Evolutionary conservation across 2,888 invertebrate species (phyloP).

Genomic region (Dolichopus griseipennis): DNA sequence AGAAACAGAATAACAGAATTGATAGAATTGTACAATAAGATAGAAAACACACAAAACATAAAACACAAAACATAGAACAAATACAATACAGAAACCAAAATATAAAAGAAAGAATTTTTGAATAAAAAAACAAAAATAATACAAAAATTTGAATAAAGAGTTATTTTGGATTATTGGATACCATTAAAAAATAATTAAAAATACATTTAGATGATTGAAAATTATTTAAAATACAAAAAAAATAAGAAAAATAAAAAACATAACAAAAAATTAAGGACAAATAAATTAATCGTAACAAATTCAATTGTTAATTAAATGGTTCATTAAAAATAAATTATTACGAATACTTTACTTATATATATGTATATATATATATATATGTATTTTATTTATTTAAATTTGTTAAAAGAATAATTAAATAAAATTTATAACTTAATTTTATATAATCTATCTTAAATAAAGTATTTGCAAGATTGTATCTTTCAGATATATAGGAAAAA

Average conservation of each 20-base stretch:
- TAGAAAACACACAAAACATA: background rate
- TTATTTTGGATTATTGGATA: background rate
- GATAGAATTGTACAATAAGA: too few species aligned
- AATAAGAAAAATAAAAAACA: background rate
- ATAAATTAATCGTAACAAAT: too few species aligned
- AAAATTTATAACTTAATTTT: too few species aligned
- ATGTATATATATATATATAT: too few species aligned
- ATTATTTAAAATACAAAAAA: background rate
- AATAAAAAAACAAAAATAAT: too few species aligned
- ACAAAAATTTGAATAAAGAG: background rate
- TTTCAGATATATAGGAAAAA: too few species aligned
- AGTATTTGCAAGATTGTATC: too few species aligned
- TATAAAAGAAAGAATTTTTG: background rate
- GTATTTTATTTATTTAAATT: too few species aligned
- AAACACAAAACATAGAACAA: background rate
- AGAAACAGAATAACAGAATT: background rate
- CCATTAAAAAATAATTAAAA: slow-evolving; percentile 3
- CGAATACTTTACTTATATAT: too few species aligned
- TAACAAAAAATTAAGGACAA: too few species aligned
- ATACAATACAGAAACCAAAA: background rate
- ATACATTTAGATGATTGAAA: background rate
- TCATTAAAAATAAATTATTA: background rate
- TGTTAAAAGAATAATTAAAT: too few species aligned
- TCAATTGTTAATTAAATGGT: background rate
- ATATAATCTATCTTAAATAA: too few species aligned